Conservation (phyloP, 2,888 invertebrate genomes). For the Corbicula japonica region DNA sequence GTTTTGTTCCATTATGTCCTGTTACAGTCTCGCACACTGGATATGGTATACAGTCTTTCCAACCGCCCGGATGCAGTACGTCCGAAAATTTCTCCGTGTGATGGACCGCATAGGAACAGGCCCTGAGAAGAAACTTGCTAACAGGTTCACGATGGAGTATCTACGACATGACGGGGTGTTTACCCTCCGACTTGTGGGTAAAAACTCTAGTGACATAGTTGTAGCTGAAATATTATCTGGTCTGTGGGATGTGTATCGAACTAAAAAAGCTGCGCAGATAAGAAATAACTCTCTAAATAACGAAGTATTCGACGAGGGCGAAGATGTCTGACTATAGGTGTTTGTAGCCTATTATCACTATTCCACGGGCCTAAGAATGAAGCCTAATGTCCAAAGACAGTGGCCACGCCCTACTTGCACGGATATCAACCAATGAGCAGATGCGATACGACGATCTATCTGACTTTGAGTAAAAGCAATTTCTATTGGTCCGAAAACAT, state of each 20-base stretch:
- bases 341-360: too few species aligned
- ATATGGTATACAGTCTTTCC: conserved; percentile 86
- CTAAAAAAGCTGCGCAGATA: conserved; percentile 82
- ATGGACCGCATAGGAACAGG: conserved; percentile 86
- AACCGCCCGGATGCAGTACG: conserved; percentile 85
- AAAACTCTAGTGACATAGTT: conserved; percentile 85
- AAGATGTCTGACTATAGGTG: conserved; percentile 80
- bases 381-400: too few species aligned
- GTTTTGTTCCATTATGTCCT: conserved; percentile 82
- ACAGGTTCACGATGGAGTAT: conserved; percentile 85
- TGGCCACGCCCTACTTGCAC: too few species aligned
- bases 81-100: conserved; percentile 87
- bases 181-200: conserved; percentile 84
- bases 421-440: too few species aligned
- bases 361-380: too few species aligned
- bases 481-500: too few species aligned
- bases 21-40: conserved; percentile 83
- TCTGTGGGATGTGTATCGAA: conserved; percentile 84
- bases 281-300: conserved; percentile 77
- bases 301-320: conserved; percentile 81
- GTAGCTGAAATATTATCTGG: conserved; percentile 85
- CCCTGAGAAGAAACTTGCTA: conserved; percentile 84
- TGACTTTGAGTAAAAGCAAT: too few species aligned
- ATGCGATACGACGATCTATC: too few species aligned
- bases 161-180: conserved; percentile 86